Evolutionary conservation across 2,797 vertebrate species (phyloP), one percentile per base, ranked within the genome.

Genomic region (Spinibarbus caldwelli): DNA sequence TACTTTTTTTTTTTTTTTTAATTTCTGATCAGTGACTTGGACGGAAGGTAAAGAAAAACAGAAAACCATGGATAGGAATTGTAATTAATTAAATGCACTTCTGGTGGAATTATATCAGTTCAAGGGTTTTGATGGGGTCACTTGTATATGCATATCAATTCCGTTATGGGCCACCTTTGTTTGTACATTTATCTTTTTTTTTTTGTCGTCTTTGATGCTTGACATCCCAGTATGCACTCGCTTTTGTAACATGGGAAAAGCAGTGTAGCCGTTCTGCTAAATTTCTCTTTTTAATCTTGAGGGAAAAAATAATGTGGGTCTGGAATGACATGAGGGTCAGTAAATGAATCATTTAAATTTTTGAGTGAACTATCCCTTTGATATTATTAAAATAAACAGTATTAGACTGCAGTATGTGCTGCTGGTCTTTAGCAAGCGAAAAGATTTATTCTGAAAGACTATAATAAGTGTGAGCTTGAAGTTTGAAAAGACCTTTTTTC

Each of bases 51-150:
- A 38, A 68, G 1, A 38, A 68, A 36, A 68, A 38, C 10, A 23
- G 1, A 5, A 23, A 68, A 68, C n/a, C 36, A 23, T 23, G 36
- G 10, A 26, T 23, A 11, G 21, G 34, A 68, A 10, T 67, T 8
- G 19, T 52, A 52, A 52, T 21, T 2, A 52, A 52, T 52, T 21
- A 52, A 52, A 52, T 52, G 49, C n/a, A 62, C 11, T 54, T 54
- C 7, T 62, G n/a, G 5, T 29, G 57, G 57, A 62, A 62, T 62
- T 62, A 31, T 31, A 64, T 14, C 19, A 38, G 19, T 11, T 38
- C 62, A 41, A 70, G 21, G 38, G 66, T 68, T 68, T 68, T 68
- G 67, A 41, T 41, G 67, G 10, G 67, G 21, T 70, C 67, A 70
- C 11, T 68, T 68, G 34, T 23, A 68, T 12, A 34, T 67, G 8